Base-by-base conservation (phyloP, 2,797 vertebrate genomes). In the Pelodytes ibericus region DNA sequence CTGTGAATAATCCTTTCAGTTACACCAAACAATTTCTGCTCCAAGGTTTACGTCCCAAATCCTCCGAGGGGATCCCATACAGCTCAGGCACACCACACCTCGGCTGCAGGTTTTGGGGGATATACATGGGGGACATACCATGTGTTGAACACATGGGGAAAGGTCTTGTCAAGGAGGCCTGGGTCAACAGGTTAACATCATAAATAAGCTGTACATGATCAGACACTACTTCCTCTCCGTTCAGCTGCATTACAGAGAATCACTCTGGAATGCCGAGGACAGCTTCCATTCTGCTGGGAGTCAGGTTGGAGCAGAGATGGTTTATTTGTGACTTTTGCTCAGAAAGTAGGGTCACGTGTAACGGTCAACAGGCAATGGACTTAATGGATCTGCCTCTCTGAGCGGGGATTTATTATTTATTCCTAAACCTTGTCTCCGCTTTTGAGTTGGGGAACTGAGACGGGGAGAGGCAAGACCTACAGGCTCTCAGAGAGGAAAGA, bases 81-180 rank as follows among this genome's bases (percentile, higher is more conserved):
- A n/a, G 39, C 31, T 59, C 20, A 62, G 31, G 25, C 36, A 39
- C 60, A 30, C 6, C 33, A 18, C 67, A 71, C 60, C 74, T 77
- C 60, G 27, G 64, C 36, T 59, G 61, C 68, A 59, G 60, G 22
- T 65, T 71, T 56, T 57, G 61, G 36, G 16, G 24, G 11, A 20
- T 13, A 66, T 41, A 20, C 41, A 53, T 27, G 16, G 24, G 11
- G 49, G 5, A 66, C 29, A 20, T 30, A 53, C 74, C 85, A 75
- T 80, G 61, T 84, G 80, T 74, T 82, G 61, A 58, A 61, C 82
- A 83, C 51, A 77, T 85, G 81, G 67, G 60, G 75, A n/a, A 71
- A 33, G 36, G 56, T 75, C 3, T 73, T 60, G 2, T 74, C 73
- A 84, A 74, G 80, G 73, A 20, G 72, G 51, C 13, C 5, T 31